Evolutionary conservation across 2,888 invertebrate genomes (phyloP).

Genomic region (Octonoba sinensis): DNA sequence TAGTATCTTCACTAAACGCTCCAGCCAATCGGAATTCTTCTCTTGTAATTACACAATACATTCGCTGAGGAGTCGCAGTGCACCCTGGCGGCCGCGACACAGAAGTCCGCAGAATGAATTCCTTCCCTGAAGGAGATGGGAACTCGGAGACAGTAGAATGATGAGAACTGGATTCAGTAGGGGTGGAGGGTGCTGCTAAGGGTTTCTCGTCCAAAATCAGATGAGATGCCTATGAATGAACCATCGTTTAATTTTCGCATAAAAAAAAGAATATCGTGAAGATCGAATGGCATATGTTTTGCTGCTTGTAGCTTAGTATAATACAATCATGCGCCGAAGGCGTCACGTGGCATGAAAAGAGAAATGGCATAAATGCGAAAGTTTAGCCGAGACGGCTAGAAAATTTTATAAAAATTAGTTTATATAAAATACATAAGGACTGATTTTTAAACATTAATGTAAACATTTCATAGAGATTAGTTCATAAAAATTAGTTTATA

Average conservation of each 20-base stretch:
- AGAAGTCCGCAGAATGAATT: constrained; percentile 78
- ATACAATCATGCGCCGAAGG: too few species aligned
- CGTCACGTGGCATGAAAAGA: too few species aligned
- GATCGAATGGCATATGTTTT: too few species aligned
- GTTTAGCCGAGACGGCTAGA: too few species aligned
- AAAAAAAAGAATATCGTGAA: constrained; percentile 6
- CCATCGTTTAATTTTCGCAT: constrained; percentile 63
- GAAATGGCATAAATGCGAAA: too few species aligned
- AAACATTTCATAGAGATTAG: too few species aligned
- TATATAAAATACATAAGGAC: too few species aligned
- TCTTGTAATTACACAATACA: constrained; percentile 79
- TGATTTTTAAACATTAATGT: too few species aligned
- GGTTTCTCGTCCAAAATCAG: constrained; percentile 69
- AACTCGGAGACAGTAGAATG: constrained; percentile 72
- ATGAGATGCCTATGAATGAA: constrained; percentile 72
- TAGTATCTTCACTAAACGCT: constrained; percentile 84
- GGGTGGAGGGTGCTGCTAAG: constrained; percentile 5
- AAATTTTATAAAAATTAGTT: too few species aligned
- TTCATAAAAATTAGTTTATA: too few species aligned
- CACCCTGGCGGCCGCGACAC: constrained; percentile 76
- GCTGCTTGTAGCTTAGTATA: too few species aligned
- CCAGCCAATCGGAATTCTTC: constrained; percentile 82
- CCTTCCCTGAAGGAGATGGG: constrained; percentile 76
- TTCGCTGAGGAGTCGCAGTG: constrained; percentile 77
- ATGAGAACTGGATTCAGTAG: constrained; percentile 62